Evolutionary conservation across 2,888 invertebrate species (phyloP).

Genomic region (Liopterus haemorrhoidalis): DNA sequence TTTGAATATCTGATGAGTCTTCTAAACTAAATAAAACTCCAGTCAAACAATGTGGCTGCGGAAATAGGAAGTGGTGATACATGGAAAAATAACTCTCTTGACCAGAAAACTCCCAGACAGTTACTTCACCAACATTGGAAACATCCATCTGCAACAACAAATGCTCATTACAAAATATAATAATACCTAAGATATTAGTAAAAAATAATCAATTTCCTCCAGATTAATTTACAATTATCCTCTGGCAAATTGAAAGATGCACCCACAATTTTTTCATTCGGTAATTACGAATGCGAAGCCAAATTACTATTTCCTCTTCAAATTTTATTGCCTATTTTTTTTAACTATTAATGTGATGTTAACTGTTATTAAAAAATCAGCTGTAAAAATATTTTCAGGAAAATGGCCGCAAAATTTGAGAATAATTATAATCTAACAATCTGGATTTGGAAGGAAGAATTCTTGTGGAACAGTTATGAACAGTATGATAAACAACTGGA

Average conservation of each 20-base stretch:
- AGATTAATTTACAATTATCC: background rate
- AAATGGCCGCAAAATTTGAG: no score
- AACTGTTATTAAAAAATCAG: no score
- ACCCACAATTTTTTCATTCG: background rate
- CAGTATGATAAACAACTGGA: no score
- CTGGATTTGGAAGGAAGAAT: no score
- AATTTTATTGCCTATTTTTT: no score
- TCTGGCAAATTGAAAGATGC: background rate
- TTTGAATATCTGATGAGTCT: slow-evolving; percentile 60
- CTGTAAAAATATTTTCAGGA: no score
- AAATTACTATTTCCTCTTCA: no score
- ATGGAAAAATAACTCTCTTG: slow-evolving; percentile 63
- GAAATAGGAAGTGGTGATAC: slow-evolving; percentile 67
- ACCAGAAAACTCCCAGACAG: slow-evolving; percentile 71
- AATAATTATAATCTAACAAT: no score
- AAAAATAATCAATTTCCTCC: background rate
- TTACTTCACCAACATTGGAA: slow-evolving; percentile 57
- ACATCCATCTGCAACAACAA: slow-evolving; percentile 45
- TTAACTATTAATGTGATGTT: no score
- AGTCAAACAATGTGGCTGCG: slow-evolving; percentile 44
- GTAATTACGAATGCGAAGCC: background rate
- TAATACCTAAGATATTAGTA: background rate
- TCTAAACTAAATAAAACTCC: slow-evolving; percentile 61
- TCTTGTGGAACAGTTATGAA: no score
- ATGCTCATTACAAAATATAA: slow-evolving; percentile 12